phyloP scores from a whole-genome alignment of 2,888 invertebrate species.

The Ochropleura leucogaster region DNA sequence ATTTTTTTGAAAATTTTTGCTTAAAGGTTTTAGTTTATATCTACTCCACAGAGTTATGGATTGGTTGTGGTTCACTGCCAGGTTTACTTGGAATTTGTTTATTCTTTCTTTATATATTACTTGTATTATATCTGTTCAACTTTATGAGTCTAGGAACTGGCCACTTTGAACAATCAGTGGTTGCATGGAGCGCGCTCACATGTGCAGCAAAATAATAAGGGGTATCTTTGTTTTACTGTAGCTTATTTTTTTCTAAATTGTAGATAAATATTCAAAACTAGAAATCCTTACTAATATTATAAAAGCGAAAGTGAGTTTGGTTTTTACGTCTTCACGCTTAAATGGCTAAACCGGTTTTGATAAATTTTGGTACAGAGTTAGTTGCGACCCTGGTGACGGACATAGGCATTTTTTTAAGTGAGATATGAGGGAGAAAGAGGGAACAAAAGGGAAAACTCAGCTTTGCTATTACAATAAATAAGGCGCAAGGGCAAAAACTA shows the following conservation, averaged over 20 bases:
- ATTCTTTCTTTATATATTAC: neutral
- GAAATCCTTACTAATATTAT: neutral
- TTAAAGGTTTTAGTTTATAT: neutral
- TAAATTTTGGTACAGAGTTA: no score
- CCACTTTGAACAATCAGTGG: slow-evolving; percentile 2
- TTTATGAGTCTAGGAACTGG: neutral
- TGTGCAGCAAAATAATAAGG: neutral
- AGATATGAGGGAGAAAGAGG: no score
- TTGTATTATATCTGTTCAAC: neutral
- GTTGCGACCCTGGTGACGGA: no score
- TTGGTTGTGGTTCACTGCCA: no score
- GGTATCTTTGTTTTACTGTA: neutral
- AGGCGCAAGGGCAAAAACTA: no score
- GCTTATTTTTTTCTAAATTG: neutral
- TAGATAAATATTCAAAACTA: neutral
- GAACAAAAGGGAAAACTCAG: no score
- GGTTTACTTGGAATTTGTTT: neutral
- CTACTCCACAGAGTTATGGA: neutral
- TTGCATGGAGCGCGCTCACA: neutral
- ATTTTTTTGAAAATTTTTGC: neutral
- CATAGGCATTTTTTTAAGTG: no score
- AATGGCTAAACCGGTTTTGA: no score
- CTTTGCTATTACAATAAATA: no score
- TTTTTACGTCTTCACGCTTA: no score
- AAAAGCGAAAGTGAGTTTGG: no score